phyloP scores from a whole-genome alignment of 2,888 invertebrate species.

The Pantelozetes paolii region DNA sequence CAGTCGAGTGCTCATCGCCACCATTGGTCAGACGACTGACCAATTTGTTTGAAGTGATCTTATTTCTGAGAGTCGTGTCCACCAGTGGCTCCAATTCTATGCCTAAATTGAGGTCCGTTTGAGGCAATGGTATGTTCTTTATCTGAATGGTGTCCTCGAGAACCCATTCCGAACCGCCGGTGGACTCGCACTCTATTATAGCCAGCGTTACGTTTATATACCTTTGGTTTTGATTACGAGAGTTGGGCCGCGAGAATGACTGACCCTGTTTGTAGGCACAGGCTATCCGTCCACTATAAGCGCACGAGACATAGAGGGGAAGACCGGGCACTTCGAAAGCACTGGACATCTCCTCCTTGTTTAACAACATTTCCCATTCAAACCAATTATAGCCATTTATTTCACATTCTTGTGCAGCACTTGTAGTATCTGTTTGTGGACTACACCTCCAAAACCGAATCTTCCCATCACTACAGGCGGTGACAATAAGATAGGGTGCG shows the following conservation, averaged over 20 bases:
- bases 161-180: slow-evolving; percentile 82
- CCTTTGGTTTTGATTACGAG: slow-evolving; percentile 61
- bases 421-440: not conserved
- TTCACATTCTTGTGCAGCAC: slow-evolving; percentile 49
- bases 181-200: slow-evolving; percentile 98
- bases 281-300: slow-evolving; percentile 94
- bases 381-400: slow-evolving; percentile 60
- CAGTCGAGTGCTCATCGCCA: slow-evolving; percentile 43
- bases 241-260: slow-evolving; percentile 75
- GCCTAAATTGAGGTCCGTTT: slow-evolving; percentile 42
- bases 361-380: slow-evolving; percentile 79
- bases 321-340: slow-evolving; percentile 72
- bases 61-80: slow-evolving; percentile 47
- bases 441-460: slow-evolving; percentile 81
- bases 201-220: slow-evolving; percentile 88
- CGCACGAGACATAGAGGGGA: slow-evolving; percentile 88
- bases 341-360: slow-evolving; percentile 61
- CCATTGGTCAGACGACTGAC: slow-evolving; percentile 43
- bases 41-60: slow-evolving; percentile 46
- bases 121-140: slow-evolving; percentile 74
- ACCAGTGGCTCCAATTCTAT: slow-evolving; percentile 46
- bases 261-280: slow-evolving; percentile 93
- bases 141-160: slow-evolving; percentile 91
- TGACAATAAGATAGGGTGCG: slow-evolving; percentile 91
- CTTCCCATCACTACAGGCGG: slow-evolving; percentile 90